Evolutionary conservation across 1,140 invertebrate genomes (phyloP), one percentile per base, ranked within the genome.

Genomic region (Sycobia sp.): DNA sequence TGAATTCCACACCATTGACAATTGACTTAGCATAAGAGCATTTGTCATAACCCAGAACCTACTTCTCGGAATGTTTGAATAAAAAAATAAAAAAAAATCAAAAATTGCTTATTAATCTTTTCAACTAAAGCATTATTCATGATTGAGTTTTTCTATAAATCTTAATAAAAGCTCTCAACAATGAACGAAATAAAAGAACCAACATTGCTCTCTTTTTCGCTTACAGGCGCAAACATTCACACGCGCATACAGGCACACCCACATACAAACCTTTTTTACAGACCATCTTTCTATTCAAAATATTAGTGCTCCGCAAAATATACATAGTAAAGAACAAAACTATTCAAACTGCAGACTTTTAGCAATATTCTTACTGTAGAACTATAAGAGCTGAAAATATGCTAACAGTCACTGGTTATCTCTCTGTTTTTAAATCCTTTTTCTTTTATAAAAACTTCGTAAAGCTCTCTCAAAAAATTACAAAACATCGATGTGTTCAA

Each of bases 11-110:
- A 68, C 59, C 55, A 46, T 49, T 65, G 27, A 68, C 62, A 65
- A 73, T 69, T 63, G 55, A 69, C 60, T 69, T 70, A 69, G 68
- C 72, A 70, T 62, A 71, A 44, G 72, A 71, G 67, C 67, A 75
- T 74, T 74, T 67, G 72, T 64, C 14, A 56, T 67, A 65, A 67
- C 69, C 67, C 69, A 75, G 71, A 76, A 58, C 62, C 67, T 71
- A 43, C 55, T 65, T 67, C 51, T 59, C 71, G 74, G 76, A 80
- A 80, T 79, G 76, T 78, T 71, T 74, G 62, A 76, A 77, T 68
- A 71, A 64, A n/a, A n/a, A n/a, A n/a, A n/a, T n/a, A n/a, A n/a
- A n/a, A n/a, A n/a, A n/a, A n/a, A n/a, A n/a, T n/a, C n/a, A n/a
- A n/a, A n/a, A 71, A 62, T 65, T 73, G 65, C 62, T 62, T 61